Conservation (phyloP, 1,140 invertebrate genomes). For the Diplogasteroides magnus region DNA sequence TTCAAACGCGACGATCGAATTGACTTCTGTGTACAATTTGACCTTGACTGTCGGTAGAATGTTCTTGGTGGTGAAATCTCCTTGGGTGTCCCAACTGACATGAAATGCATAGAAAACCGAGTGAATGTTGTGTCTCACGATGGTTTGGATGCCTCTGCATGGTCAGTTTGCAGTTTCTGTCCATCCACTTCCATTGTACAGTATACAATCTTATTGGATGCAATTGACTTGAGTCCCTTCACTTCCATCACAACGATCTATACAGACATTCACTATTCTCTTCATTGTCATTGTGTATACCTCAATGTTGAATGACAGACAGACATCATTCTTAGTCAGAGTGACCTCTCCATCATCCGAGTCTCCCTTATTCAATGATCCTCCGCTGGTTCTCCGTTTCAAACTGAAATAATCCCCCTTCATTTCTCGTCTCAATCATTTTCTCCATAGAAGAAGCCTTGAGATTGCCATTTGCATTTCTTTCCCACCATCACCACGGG, state of each 20-base stretch:
- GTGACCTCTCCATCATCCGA: conserved; percentile 52
- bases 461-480: too few relatives aligned
- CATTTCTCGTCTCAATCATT: too few relatives aligned
- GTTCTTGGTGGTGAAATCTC: conserved; percentile 95
- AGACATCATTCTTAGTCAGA: conserved; percentile 51
- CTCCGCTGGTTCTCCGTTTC: conserved; percentile 50
- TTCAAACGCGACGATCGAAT: conserved; percentile 90
- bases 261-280: conserved; percentile 6
- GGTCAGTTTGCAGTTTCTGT: conserved; percentile 96
- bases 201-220: conserved; percentile 94
- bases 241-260: conserved; percentile 97
- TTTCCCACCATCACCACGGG: too few relatives aligned
- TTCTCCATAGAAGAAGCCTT: too few relatives aligned
- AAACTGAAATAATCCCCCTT: conserved; percentile 53
- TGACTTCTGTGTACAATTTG: conserved; percentile 79
- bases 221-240: conserved; percentile 89
- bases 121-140: conserved; percentile 11
- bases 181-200: conserved; percentile 98
- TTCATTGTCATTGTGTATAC: conserved; percentile 20
- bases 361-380: conserved; percentile 52
- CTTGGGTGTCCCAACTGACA: conserved; percentile 67
- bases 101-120: conserved; percentile 6
- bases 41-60: conserved; percentile 93
- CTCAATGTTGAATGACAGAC: conserved; percentile 54
- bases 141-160: conserved; percentile 92